Evolutionary conservation across 2,888 invertebrate species (phyloP), one percentile per base, ranked within the genome.

Genomic region (Parapristionchus giblindavisi): DNA sequence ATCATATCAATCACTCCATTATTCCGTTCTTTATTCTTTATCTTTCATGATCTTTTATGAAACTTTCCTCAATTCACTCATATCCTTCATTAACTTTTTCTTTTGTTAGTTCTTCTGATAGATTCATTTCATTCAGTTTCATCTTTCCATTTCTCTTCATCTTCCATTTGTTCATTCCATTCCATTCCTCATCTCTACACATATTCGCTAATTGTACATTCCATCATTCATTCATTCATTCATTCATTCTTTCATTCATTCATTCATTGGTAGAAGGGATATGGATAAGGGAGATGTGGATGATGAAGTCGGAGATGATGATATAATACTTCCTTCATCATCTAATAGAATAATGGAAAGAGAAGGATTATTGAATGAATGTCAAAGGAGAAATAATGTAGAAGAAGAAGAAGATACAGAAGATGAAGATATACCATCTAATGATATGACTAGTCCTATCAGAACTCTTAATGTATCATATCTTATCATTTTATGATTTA

Each of bases 391-490:
- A n/a, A n/a, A n/a, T 36, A 1, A 38, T 70, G 1, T 32, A 70
- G 34, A 54, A 54, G 66, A 34, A 32, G 48, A 38, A 61, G 36
- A 63, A 40, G 24, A 40, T 32, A 51, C 52, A 52, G 52, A 52
- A 34, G 24, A 66, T 43, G n/a, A 34, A 66, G 4, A 56, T n/a
- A 27, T 11, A 17, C n/a, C 14, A 24, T 17, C 14, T 56, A 48
- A 11, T n/a, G 66, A 66, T 1, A 68, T 68, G 68, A 68, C 51
- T 17, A 68, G 68, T 68, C 68, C 68, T 1, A 51, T 68, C 34
- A 51, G 68, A 21, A 51, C 52, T n/a, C 38, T 68, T 27, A 51
- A 68, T 36, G 71, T 71, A 21, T 43, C 27, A 27, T n/a, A n/a
- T n/a, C n/a, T n/a, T n/a, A n/a, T n/a, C n/a, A n/a, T n/a, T n/a